These are phyloP conservation scores for Coturnix japonica DNA, from an alignment of 2,113 vertebrate species.

Conservation along the genomic window DNA sequence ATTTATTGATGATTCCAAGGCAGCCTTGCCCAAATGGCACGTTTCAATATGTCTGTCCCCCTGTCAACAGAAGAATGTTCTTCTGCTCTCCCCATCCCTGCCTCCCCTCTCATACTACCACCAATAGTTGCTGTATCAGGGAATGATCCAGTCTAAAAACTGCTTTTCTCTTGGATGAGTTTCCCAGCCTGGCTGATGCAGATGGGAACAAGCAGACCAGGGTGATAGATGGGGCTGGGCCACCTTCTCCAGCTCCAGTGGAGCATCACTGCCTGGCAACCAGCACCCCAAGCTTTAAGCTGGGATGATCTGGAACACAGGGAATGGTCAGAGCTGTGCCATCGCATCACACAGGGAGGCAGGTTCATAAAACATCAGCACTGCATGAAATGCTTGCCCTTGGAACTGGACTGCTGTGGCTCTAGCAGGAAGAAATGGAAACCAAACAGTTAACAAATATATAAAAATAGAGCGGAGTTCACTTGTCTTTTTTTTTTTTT, in stretches of 20 bases:
- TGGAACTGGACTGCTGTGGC: constrained; percentile 40
- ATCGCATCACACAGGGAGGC: not conserved
- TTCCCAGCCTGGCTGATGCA: not conserved
- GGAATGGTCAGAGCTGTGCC: constrained; percentile 16
- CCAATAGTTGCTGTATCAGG: not conserved
- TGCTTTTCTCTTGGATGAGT: not conserved
- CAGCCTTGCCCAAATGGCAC: not conserved
- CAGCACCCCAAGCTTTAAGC: not conserved
- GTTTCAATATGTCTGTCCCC: not conserved
- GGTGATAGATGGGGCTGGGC: not conserved
- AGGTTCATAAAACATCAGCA: not conserved
- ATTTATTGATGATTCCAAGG: not conserved
- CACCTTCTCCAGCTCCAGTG: not conserved
- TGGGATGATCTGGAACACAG: not conserved
- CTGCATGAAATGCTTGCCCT: not conserved
- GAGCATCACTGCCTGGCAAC: not conserved
- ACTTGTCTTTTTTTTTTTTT: not conserved
- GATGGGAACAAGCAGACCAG: not conserved
- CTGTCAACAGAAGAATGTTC: not conserved
- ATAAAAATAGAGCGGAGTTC: constrained; percentile 14
- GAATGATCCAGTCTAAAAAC: not conserved
- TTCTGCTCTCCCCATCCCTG: not conserved
- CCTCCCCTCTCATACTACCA: not conserved
- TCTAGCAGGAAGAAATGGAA: not conserved
- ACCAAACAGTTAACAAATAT: constrained; percentile 44